These are phyloP conservation scores for Sylvia atricapilla DNA, from an alignment of 2,113 vertebrate species.

Conservation along the genomic window DNA sequence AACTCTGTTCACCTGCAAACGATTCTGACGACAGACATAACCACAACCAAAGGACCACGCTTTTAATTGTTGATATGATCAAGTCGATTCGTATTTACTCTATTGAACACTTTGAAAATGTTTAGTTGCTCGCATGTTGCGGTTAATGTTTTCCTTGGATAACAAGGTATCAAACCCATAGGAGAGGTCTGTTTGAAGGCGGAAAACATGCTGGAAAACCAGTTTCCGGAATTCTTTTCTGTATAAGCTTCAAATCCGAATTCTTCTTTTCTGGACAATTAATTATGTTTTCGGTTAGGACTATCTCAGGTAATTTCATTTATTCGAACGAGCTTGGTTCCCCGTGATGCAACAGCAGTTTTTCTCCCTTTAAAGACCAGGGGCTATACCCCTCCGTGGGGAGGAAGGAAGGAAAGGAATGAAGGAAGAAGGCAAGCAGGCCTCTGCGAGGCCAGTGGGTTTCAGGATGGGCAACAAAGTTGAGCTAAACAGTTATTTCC, in stretches of 20 bases:
- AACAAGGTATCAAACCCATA: neutral
- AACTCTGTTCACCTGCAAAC: neutral
- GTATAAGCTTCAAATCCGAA: neutral
- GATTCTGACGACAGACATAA: neutral
- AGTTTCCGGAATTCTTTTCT: neutral
- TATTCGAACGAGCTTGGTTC: neutral
- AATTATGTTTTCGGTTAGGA: neutral
- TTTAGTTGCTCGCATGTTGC: neutral
- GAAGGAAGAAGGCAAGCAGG: neutral
- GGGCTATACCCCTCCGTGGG: fast-evolving
- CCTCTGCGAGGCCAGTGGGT: fast-evolving
- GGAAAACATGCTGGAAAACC: neutral
- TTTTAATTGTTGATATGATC: neutral
- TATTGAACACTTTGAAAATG: neutral
- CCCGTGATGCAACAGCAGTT: fast-evolving
- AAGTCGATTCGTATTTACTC: neutral
- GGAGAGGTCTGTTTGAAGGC: neutral
- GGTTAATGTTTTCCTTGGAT: neutral
- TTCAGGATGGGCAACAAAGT: neutral
- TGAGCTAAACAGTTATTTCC: neutral
- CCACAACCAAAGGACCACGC: too few species aligned
- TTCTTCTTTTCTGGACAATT: neutral
- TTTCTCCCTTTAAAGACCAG: neutral
- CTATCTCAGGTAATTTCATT: neutral
- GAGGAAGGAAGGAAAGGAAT: neutral